Evolutionary conservation across 2,888 invertebrate species (phyloP), one percentile per base, ranked within the genome.

Genomic region (Sinopyrophorus schimmeli): DNA sequence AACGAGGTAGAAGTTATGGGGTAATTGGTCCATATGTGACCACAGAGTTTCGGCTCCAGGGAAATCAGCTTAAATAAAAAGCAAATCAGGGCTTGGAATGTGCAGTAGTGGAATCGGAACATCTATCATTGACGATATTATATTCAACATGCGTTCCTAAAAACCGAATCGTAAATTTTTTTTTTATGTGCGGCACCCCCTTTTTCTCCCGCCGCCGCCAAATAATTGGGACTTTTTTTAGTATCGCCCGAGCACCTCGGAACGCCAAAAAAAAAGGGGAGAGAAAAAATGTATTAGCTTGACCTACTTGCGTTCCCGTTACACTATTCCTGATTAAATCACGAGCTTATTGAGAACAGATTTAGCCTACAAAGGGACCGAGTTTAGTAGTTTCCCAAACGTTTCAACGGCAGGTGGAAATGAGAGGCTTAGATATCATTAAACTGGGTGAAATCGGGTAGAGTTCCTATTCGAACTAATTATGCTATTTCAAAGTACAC

Each of bases 1-100:
- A 63, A 55, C 63, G 61, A 60, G 58, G 62, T 61, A 60, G 63
- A 66, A 65, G 57, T 63, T 64, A 62, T 57, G 52, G 59, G 59
- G 53, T 61, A 64, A 65, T 65, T 60, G 60, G 59, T 60, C 58
- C 66, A 62, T 61, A 64, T 65, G 66, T 54, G 64, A 56, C 63
- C 64, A 46, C 59, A 43, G 41, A 40, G 35, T 39, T 47, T 47
- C 47, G 41, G 46, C 47, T 34, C 39, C 15, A 32, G 47, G 35
- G 40, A 47, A 47, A 47, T 47, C 35, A 47, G 35, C 39, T 41
- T 47, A 47, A 47, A 47, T 41, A 47, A 46, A 46, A 46, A 39
- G 39, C 32, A 47, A 47, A 47, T 47, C 39, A 47, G 40, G 32
- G 27, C 40, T 47, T 39, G 40, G 47, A 46, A 47, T 47, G 34